Percentiles rank a stretch among this genome's conserved stretches.
Conservation (phyloP, 2,797 vertebrate species). For the Salarias fasciatus region DNA sequence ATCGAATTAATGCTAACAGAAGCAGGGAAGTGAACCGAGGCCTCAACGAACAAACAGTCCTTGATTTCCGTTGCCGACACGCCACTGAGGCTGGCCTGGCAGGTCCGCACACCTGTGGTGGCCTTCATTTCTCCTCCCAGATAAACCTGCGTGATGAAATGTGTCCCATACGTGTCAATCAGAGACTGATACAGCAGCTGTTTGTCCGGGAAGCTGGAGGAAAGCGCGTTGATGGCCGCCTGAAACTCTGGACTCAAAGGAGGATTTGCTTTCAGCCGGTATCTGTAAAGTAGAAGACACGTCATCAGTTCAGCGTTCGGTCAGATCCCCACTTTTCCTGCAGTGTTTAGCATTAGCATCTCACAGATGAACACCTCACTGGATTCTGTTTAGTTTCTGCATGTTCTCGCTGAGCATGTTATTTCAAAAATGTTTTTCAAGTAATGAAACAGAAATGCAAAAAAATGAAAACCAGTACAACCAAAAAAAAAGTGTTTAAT, state of each 20-base stretch:
- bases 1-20: constrained; percentile 12
- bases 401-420: no score
- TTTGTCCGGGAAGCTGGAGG: constrained; percentile 31
- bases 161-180: constrained; percentile 73
- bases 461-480: no score
- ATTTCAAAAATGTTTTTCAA: no score
- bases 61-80: constrained; percentile 57
- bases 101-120: constrained; percentile 62
- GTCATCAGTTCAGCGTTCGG: no score
- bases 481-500: no score
- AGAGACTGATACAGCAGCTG: constrained; percentile 20
- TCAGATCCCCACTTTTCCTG: no score
- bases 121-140: constrained; percentile 65
- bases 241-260: constrained; percentile 43
- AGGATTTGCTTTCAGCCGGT: constrained; percentile 40
- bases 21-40: constrained; percentile 38
- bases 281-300: constrained; percentile 65
- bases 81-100: constrained; percentile 50
- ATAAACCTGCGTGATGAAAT: constrained; percentile 64
- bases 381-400: no score
- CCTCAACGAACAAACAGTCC: constrained; percentile 74
- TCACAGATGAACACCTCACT: no score
- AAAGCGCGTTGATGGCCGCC: constrained; percentile 43
- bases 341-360: no score
- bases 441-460: no score